phyloP scores from a whole-genome alignment of 2,113 vertebrate genomes.

The Calonectris borealis region DNA sequence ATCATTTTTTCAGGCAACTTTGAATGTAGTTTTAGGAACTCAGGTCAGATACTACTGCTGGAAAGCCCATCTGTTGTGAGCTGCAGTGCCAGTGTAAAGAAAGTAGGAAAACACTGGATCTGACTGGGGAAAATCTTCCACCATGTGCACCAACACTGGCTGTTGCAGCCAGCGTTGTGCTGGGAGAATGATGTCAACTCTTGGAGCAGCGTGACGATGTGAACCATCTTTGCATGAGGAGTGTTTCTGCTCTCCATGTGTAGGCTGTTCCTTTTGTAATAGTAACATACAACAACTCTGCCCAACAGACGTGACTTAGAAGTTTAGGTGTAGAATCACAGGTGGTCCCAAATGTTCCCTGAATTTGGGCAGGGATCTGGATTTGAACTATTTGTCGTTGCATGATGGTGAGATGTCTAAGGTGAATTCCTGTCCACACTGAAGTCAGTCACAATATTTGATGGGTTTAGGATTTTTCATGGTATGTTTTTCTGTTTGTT shows the following conservation, averaged over 20 bases:
- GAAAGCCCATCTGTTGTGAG: background rate
- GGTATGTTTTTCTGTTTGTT: background rate
- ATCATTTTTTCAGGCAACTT: background rate
- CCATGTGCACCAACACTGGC: fast-evolving
- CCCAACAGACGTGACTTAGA: background rate
- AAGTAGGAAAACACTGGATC: background rate
- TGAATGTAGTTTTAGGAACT: background rate
- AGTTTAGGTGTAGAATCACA: too few relatives aligned
- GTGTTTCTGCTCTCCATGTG: fast-evolving
- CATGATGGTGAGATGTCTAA: background rate
- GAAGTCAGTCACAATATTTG: background rate
- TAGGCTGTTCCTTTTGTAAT: background rate
- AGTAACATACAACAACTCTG: background rate
- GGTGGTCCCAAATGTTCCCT: background rate
- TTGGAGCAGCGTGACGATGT: fast-evolving
- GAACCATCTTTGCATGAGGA: background rate
- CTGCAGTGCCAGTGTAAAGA: background rate
- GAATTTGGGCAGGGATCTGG: background rate
- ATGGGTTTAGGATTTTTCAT: background rate
- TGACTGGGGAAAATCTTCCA: background rate
- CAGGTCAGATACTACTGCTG: background rate
- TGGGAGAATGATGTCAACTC: background rate
- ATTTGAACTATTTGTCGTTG: background rate
- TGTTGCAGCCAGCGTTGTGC: background rate
- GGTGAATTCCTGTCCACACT: background rate